Evolutionary conservation across 2,797 vertebrate species (phyloP).

Genomic region (Poeciliopsis presidionis): DNA sequence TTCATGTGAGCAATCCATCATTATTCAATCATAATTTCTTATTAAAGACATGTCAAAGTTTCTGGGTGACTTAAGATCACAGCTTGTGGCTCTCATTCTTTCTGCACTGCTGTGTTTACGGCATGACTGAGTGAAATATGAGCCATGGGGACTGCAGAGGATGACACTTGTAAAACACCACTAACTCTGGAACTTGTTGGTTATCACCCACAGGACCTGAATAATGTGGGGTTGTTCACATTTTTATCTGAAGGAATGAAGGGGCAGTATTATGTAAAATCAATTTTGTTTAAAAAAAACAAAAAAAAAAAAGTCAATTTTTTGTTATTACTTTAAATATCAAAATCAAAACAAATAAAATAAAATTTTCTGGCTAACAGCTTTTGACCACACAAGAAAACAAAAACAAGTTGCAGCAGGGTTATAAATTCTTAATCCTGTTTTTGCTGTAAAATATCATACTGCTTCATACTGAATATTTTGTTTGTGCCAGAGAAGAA

Average conservation of each 20-base stretch:
- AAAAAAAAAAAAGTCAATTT: too few relatives aligned
- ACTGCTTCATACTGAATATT: neutral
- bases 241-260: too few relatives aligned
- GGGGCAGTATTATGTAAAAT: too few relatives aligned
- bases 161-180: conserved; percentile 48
- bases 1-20: conserved; percentile 43
- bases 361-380: too few relatives aligned
- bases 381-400: neutral
- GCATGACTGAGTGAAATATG: conserved; percentile 56
- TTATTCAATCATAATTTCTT: conserved; percentile 58
- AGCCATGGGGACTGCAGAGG: conserved; percentile 45
- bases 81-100: conserved; percentile 58
- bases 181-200: conserved; percentile 26
- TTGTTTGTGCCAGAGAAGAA: conserved; percentile 5
- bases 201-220: too few relatives aligned
- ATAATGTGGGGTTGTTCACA: too few relatives aligned
- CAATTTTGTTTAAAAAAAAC: too few relatives aligned
- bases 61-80: conserved; percentile 57
- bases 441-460: neutral
- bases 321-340: neutral
- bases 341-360: too few relatives aligned
- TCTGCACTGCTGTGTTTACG: conserved; percentile 53
- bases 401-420: neutral
- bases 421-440: neutral
- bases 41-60: conserved; percentile 49